phyloP scores from a whole-genome alignment of 35 echinoderm and acorn worm species.

The Ptychodera flava region DNA sequence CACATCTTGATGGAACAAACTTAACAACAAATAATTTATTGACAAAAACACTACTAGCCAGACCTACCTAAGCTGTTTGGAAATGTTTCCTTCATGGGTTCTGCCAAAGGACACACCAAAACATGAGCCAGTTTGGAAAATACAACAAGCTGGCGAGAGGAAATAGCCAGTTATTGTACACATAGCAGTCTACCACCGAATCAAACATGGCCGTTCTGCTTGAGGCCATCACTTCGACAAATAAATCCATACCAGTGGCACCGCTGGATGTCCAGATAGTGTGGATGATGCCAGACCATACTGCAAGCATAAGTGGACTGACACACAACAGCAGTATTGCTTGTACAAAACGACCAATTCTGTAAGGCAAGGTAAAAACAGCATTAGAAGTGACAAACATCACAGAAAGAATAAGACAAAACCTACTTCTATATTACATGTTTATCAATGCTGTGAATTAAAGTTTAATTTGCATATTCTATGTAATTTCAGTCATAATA shows the following conservation, averaged over 20 bases:
- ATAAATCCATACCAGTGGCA: background rate
- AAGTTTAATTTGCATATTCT: too few relatives aligned
- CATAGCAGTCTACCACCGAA: conserved; percentile 64
- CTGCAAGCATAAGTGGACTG: background rate
- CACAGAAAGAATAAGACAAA: too few relatives aligned
- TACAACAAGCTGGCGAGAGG: conserved; percentile 56
- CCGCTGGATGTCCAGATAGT: background rate
- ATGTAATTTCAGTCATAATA: too few relatives aligned
- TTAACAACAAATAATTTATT: too few relatives aligned
- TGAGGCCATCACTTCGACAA: background rate
- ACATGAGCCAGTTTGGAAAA: conserved; percentile 85
- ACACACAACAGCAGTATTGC: background rate
- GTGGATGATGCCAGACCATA: background rate
- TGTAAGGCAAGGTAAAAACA: background rate
- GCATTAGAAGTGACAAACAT: too few relatives aligned
- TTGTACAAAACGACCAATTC: background rate
- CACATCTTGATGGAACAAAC: too few relatives aligned
- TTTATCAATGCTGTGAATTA: too few relatives aligned
- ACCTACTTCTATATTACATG: too few relatives aligned
- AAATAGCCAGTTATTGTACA: conserved; percentile 67
- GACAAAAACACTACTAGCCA: too few relatives aligned
- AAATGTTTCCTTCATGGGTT: background rate
- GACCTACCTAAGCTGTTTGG: too few relatives aligned
- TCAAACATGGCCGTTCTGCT: conserved; percentile 14
- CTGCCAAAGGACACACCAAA: conserved; percentile 49